Evolutionary conservation across 2,113 vertebrate species (phyloP).

Genomic region (Illadopsis cleaveri): DNA sequence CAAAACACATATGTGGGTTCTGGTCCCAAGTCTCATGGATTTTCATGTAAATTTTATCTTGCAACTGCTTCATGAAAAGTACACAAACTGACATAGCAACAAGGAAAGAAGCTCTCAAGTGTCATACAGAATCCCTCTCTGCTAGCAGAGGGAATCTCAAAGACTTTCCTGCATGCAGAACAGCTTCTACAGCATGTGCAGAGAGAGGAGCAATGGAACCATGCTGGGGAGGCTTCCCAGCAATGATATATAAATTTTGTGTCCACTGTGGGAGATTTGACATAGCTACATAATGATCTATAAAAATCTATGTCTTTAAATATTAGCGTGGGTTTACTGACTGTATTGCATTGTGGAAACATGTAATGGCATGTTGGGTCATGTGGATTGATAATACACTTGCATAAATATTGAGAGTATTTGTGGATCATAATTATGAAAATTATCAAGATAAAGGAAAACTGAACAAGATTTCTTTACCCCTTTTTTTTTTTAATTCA

Average conservation of each 20-base stretch:
- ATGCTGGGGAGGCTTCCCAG: not conserved
- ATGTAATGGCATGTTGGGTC: rapidly evolving
- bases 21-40: not conserved
- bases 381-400: not conserved
- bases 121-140: not conserved
- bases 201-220: rapidly evolving
- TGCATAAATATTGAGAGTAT: not conserved
- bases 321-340: not conserved
- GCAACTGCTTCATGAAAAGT: not conserved
- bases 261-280: not conserved
- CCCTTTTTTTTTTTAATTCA: not conserved
- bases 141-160: not conserved
- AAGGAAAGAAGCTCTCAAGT: not conserved
- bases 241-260: not conserved
- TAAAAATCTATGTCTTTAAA: not conserved
- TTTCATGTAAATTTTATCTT: not conserved
- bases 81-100: not conserved
- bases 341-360: not conserved
- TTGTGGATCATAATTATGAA: not conserved
- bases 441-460: not conserved
- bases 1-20: rapidly evolving
- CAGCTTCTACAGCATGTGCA: rapidly evolving
- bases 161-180: not conserved
- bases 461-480: not conserved
- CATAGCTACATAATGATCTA: not conserved